Conservation (phyloP, 2,888 invertebrate species). For the Tenthredo distinguenda region DNA sequence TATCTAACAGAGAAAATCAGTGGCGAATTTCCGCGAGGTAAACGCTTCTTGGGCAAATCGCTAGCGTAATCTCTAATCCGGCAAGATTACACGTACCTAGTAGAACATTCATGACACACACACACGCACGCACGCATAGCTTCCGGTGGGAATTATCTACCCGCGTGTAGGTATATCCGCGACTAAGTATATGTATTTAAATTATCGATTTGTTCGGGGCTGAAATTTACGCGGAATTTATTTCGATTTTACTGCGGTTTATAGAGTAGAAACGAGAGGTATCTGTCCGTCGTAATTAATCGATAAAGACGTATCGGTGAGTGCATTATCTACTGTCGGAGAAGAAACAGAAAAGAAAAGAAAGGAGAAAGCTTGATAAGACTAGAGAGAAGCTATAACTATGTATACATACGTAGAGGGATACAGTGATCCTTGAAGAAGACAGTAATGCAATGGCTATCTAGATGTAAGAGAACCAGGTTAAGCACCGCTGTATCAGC, state of each 20-base stretch:
- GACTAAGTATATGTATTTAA: background rate
- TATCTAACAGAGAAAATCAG: slow-evolving; percentile 9
- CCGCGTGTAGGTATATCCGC: background rate
- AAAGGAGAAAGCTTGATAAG: background rate
- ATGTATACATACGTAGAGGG: background rate
- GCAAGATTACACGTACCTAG: slow-evolving; percentile 20
- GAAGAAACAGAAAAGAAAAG: background rate
- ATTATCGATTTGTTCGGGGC: background rate
- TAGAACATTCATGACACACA: slow-evolving; percentile 22
- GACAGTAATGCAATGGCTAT: background rate
- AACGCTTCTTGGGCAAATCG: slow-evolving; percentile 17
- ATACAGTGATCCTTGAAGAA: background rate
- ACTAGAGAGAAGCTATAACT: background rate
- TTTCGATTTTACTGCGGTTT: background rate
- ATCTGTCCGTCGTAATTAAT: background rate
- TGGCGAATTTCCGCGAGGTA: slow-evolving; percentile 16
- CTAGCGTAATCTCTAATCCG: slow-evolving; percentile 36
- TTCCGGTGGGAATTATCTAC: background rate
- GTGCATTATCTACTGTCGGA: background rate
- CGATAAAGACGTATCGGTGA: background rate
- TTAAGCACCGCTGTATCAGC: slow-evolving; percentile 28
- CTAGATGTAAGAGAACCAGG: background rate
- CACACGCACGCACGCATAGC: background rate
- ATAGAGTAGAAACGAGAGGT: background rate
- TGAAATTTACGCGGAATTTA: background rate